Evolutionary conservation across 2,113 vertebrate species (phyloP), one percentile per base, ranked within the genome.

Genomic region (Chiloscyllium plagiosum): DNA sequence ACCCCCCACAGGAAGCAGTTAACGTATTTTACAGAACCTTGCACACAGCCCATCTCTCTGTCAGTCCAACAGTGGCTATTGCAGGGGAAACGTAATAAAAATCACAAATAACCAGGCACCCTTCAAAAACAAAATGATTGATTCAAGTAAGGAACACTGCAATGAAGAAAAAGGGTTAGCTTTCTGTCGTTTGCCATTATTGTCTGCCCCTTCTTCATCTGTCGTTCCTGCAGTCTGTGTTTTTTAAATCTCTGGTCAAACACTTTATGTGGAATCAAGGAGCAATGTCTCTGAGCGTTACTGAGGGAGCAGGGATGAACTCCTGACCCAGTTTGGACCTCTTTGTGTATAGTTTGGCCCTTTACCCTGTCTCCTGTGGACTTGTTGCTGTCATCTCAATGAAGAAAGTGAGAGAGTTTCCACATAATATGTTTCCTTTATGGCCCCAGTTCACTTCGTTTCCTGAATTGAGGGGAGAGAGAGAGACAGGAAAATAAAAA

Each of bases 371-470:
- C 89, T 5, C 33, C n/a, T 15, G 52, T 90, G 50, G 19, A 33
- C 29, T 20, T 20, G 19, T 68, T 65, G 29, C 61, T 37, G 10
- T 61, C 33, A 2, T n/a, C 19, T 65, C 6, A n/a, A 66, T n/a
- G 47, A 76, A 76, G 42, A 95, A 76, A 95, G 42, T 52, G 94
- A 95, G 52, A 52, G 69, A 72, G 24, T 93, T 93, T 72, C 69
- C 42, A 95, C 15, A 72, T 0, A 52, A 76, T 47, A 72, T 42
- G 2, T 52, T 70, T 70, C 68, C 68, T 70, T 95, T 52, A 95
- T 42, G 37, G 15, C 68, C 47, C 68, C 94, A 95, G 68, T 95
- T 95, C 68, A 5, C 68, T 72, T 95, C 26, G 94, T 95, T 95
- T 95, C 94, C 94, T 95, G 69, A 95, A 72, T 33, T 70, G 26